These are phyloP conservation scores for Conomelus anceps DNA, from an alignment of 2,888 invertebrate genomes.

Conservation along the genomic window DNA sequence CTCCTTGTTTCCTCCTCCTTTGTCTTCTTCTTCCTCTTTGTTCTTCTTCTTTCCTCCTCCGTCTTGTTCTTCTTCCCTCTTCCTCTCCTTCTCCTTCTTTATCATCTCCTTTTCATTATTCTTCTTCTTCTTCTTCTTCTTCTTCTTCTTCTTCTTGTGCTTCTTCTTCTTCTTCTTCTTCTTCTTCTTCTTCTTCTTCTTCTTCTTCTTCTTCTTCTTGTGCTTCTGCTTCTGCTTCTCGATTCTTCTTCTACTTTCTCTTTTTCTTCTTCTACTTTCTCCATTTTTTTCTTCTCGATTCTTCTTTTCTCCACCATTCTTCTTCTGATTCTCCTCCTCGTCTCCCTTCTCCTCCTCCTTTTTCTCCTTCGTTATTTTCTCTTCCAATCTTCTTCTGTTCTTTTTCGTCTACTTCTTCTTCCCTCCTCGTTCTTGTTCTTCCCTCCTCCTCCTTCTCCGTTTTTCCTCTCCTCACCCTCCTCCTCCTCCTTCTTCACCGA, in stretches of 20 bases:
- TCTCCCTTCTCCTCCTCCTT: neutral
- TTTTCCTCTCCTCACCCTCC: no score
- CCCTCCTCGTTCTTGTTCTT: no score
- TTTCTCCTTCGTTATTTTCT: neutral
- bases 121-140: neutral
- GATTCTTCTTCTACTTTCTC: neutral
- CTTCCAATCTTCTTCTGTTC: no score
- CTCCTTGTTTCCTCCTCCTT: no score
- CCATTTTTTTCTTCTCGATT: neutral
- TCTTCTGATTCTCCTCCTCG: neutral
- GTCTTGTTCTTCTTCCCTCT: no score
- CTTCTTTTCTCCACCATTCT: neutral
- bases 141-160: neutral
- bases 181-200: neutral
- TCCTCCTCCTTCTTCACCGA: no score
- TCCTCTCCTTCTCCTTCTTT: neutral
- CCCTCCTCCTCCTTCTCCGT: no score
- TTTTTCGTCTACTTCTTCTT: no score
- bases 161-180: neutral
- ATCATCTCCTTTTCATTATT: neutral
- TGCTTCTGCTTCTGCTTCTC: neutral
- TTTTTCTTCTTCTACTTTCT: neutral
- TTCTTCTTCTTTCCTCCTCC: no score
- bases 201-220: neutral
- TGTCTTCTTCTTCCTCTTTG: no score